A percentile compares a stretch with the other conserved stretches of the same genome.
Evolutionary conservation across 2,888 invertebrate genomes (phyloP).

Genomic region (Nemoura dubitans): DNA sequence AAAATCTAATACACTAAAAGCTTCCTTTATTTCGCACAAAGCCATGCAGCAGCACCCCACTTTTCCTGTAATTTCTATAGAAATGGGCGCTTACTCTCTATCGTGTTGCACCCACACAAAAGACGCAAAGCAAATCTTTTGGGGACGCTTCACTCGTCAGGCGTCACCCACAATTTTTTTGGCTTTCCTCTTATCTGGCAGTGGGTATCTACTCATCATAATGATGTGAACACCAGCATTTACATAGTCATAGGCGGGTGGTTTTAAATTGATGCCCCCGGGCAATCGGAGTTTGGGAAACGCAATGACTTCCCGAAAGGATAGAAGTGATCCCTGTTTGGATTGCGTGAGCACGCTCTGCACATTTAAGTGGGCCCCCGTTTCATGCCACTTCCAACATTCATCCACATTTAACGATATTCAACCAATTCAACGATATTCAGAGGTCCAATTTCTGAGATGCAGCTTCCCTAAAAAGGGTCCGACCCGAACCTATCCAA

Average conservation of each 20-base stretch:
- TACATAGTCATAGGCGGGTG: neutral
- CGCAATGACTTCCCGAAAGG: neutral
- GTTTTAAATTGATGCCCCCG: neutral
- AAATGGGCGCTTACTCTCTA: neutral
- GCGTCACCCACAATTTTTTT: too few species aligned
- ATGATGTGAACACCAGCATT: neutral
- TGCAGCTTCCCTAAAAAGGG: neutral
- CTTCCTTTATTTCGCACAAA: neutral
- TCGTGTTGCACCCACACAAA: neutral
- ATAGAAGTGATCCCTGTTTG: neutral
- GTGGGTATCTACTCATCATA: neutral
- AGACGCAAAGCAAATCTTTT: neutral
- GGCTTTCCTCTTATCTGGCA: neutral
- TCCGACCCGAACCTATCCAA: neutral
- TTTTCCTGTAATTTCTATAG: neutral
- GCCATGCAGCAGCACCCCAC: neutral
- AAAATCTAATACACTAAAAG: neutral
- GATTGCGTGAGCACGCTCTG: neutral
- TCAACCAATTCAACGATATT: neutral
- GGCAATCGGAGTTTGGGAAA: neutral
- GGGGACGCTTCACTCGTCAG: neutral
- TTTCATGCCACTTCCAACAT: neutral
- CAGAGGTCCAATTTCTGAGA: neutral
- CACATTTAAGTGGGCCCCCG: constrained; percentile 7
- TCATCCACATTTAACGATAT: neutral